A percentile compares a stretch with the other conserved stretches of the same genome.
Evolutionary conservation across 2,888 invertebrate species (phyloP).

Genomic region (Marasmarcha lunaedactyla): DNA sequence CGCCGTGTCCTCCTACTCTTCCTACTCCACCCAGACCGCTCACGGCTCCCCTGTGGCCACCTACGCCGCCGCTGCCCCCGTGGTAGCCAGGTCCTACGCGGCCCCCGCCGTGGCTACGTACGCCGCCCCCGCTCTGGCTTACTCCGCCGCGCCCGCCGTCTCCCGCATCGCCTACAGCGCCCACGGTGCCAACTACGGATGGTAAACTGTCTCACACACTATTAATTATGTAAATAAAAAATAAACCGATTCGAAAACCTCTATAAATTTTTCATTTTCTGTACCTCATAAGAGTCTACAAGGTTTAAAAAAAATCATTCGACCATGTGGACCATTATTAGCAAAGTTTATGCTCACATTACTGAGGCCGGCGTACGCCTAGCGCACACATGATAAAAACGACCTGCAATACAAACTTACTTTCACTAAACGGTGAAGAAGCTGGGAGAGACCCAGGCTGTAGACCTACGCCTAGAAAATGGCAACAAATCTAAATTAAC

Average conservation of each 20-base stretch:
- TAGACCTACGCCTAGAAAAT: too few species aligned
- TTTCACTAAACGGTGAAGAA: too few species aligned
- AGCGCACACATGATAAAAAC: conserved; percentile 71
- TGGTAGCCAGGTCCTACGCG: conserved; percentile 22
- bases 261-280: too few species aligned
- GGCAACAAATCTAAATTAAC: too few species aligned
- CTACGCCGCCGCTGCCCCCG: conserved; percentile 27
- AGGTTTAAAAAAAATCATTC: too few species aligned
- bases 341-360: too few species aligned
- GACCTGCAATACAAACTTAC: conserved; percentile 36
- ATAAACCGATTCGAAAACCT: too few species aligned
- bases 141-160: conserved; percentile 71
- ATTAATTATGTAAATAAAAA: too few species aligned
- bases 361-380: conserved; percentile 38
- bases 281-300: too few species aligned
- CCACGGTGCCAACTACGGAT: conserved; percentile 57
- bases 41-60: conserved; percentile 29
- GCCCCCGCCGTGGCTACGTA: conserved; percentile 41
- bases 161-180: conserved; percentile 75
- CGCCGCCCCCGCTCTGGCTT: conserved; percentile 37
- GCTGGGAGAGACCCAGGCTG: too few species aligned
- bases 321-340: too few species aligned
- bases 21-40: conserved; percentile 29
- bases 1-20: conserved; percentile 32
- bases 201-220: conserved; percentile 26